These are phyloP conservation scores for Machaerirhynchus nigripectus DNA, from an alignment of 2,113 vertebrate species.

Conservation along the genomic window DNA sequence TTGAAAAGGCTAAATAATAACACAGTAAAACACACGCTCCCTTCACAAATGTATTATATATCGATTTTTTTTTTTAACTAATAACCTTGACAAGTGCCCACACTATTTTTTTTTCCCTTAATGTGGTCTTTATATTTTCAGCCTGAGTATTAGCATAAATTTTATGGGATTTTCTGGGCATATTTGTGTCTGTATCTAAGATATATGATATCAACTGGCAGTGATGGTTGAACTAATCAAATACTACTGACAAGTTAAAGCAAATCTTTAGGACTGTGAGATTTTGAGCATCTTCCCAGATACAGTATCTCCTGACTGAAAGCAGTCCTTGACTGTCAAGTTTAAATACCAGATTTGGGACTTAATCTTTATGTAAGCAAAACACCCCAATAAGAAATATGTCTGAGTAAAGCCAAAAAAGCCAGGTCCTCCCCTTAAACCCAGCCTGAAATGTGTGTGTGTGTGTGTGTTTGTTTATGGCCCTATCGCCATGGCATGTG, in stretches of 20 bases:
- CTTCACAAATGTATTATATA: slow-evolving; percentile 24
- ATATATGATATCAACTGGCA: slow-evolving; percentile 55
- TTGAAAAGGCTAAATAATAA: slow-evolving; percentile 16
- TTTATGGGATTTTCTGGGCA: slow-evolving; percentile 61
- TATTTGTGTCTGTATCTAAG: slow-evolving; percentile 54
- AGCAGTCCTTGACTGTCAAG: slow-evolving; percentile 60
- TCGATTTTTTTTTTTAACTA: background rate
- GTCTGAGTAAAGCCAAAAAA: background rate
- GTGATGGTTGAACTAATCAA: slow-evolving; percentile 55
- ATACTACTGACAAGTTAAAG: slow-evolving; percentile 52
- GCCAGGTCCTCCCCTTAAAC: background rate
- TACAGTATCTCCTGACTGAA: slow-evolving; percentile 55
- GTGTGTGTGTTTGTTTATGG: background rate
- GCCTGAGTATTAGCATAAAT: slow-evolving; percentile 45
- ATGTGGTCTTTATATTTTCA: slow-evolving; percentile 54
- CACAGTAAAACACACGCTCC: background rate
- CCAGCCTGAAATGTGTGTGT: background rate
- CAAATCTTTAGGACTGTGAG: slow-evolving; percentile 60
- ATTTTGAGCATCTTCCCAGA: slow-evolving; percentile 63
- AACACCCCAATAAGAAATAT: slow-evolving; percentile 38
- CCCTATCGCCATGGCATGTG: background rate
- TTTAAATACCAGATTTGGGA: slow-evolving; percentile 35
- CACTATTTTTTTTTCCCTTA: background rate
- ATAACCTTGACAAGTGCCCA: slow-evolving; percentile 39
- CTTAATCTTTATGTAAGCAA: slow-evolving; percentile 54